Percentiles rank a stretch among this genome's conserved stretches.
Evolutionary conservation across 2,888 invertebrate genomes (phyloP).

Genomic region (Philaethria dido): DNA sequence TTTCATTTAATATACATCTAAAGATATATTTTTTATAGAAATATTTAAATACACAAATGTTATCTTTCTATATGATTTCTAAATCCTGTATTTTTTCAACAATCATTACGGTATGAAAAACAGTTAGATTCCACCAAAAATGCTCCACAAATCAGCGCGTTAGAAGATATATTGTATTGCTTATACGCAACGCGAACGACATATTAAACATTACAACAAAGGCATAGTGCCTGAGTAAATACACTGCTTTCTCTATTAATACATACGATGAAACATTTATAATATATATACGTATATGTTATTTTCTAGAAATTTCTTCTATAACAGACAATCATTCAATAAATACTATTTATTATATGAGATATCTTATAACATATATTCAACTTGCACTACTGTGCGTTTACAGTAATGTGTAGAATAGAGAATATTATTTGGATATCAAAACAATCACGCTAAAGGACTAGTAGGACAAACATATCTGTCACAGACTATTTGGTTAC

Average conservation of each 20-base stretch:
- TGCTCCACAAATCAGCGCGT: not conserved
- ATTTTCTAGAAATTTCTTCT: not conserved
- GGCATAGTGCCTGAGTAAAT: not conserved
- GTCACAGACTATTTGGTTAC: not conserved
- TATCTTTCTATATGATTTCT: not conserved
- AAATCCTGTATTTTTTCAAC: not conserved
- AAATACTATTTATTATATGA: constrained; percentile 6
- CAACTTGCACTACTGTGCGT: not conserved
- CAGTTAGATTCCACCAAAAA: not conserved
- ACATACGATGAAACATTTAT: not conserved
- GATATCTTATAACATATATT: not conserved
- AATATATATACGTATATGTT: not conserved
- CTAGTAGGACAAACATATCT: constrained; percentile 10
- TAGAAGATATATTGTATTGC: not conserved
- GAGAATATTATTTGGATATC: constrained; percentile 7
- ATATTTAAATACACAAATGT: not conserved
- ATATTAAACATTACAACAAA: constrained; percentile 6
- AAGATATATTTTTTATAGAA: not conserved
- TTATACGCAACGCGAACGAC: too few species aligned
- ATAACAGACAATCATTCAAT: not conserved
- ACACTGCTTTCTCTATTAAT: not conserved
- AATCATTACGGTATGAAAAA: not conserved
- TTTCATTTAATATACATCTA: not conserved
- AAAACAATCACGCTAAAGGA: constrained; percentile 11
- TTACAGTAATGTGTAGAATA: constrained; percentile 10